phyloP scores from a whole-genome alignment of 2,888 invertebrate genomes.

The Sinotaia quadrata region DNA sequence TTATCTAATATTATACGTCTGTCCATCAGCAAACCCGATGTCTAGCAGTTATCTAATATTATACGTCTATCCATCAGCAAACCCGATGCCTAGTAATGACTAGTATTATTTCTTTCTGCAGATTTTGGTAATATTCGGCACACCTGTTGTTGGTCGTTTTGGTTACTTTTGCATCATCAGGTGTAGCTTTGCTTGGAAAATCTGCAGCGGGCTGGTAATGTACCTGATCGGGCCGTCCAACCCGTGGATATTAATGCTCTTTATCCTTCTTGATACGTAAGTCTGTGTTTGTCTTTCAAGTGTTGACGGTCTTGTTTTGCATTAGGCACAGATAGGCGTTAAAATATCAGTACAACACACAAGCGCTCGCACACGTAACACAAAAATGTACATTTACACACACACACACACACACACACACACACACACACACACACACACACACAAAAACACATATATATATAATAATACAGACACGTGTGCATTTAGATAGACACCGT shows the following conservation, averaged over 20 bases:
- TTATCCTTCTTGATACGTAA: slow-evolving; percentile 56
- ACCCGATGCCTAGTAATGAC: no score
- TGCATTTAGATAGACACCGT: neutral
- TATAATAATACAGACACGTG: neutral
- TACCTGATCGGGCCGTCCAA: slow-evolving; percentile 47
- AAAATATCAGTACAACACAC: no score
- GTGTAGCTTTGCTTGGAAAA: slow-evolving; percentile 51
- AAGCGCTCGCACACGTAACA: no score
- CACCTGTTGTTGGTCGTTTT: slow-evolving; percentile 42
- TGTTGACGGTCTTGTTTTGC: no score
- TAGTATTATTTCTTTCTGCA: slow-evolving; percentile 32
- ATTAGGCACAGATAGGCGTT: no score
- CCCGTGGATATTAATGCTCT: slow-evolving; percentile 52
- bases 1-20: no score
- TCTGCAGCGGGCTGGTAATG: slow-evolving; percentile 43
- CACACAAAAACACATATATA: neutral
- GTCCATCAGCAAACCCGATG: no score
- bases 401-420: neutral
- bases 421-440: slow-evolving; percentile 2
- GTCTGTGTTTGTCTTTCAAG: no score
- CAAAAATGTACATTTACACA: no score
- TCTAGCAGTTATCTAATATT: no score
- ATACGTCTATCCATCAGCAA: no score
- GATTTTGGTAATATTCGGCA: slow-evolving; percentile 53
- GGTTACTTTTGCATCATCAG: slow-evolving; percentile 58